Conservation (phyloP, 2,113 vertebrate genomes). For the Zapornia atra region DNA sequence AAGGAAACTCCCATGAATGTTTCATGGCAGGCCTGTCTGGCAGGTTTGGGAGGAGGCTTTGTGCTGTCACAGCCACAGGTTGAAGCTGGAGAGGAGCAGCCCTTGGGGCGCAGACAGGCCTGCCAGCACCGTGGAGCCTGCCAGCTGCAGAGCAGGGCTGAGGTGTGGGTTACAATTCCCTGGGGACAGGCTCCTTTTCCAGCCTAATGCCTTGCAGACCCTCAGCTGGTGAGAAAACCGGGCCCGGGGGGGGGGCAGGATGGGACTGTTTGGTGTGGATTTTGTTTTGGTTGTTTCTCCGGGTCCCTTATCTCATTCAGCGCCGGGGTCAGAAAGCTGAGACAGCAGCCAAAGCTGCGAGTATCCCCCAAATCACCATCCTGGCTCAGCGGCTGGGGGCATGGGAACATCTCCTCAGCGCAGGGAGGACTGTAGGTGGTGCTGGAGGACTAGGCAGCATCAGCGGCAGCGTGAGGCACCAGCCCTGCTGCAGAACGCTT, state of each 20-base stretch:
- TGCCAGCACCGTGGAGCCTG: background rate
- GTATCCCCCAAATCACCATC: accelerated
- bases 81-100: accelerated
- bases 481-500: background rate
- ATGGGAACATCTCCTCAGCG: background rate
- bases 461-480: accelerated
- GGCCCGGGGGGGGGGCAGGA: too few relatives aligned
- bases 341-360: background rate
- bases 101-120: accelerated
- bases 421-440: background rate
- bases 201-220: background rate
- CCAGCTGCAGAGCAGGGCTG: background rate
- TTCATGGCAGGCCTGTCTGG: background rate
- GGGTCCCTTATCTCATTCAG: accelerated
- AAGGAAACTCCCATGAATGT: background rate
- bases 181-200: background rate
- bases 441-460: slow-evolving; percentile 3
- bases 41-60: background rate
- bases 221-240: background rate
- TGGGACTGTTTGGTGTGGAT: accelerated
- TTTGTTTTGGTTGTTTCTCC: background rate
- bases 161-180: background rate
- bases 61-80: background rate
- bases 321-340: too few relatives aligned
- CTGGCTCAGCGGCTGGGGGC: background rate